Conservation (phyloP, 1,140 invertebrate genomes). For the Lerema accius region DNA sequence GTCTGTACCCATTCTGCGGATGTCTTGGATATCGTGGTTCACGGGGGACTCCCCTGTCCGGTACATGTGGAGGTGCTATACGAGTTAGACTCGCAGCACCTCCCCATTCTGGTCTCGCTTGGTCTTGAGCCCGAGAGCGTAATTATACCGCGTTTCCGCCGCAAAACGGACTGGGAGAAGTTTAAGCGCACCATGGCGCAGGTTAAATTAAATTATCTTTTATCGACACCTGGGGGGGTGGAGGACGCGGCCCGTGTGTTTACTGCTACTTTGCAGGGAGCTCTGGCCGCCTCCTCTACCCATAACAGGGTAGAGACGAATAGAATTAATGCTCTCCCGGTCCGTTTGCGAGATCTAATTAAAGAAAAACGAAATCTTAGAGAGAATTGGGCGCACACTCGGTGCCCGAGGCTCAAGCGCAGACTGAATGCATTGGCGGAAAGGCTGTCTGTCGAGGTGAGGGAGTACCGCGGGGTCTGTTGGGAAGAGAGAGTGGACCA, state of each 20-base stretch:
- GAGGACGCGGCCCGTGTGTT: not conserved
- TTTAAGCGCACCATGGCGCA: not conserved
- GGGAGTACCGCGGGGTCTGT: not conserved
- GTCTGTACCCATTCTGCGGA: not conserved
- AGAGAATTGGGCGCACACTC: not conserved
- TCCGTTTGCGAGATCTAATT: not conserved
- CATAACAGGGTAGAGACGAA: not conserved
- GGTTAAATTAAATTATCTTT: not conserved
- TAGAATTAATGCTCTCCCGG: not conserved
- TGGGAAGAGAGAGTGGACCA: not conserved
- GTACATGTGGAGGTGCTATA: conserved; percentile 17
- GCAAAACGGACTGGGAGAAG: conserved; percentile 16
- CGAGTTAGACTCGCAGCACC: conserved; percentile 22
- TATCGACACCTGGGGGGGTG: not conserved
- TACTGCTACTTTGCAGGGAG: not conserved
- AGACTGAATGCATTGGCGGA: not conserved
- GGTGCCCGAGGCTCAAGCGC: not conserved
- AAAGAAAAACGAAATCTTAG: not conserved
- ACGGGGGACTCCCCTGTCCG: conserved; percentile 1
- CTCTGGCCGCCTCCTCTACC: not conserved
- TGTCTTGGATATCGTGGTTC: conserved; percentile 28
- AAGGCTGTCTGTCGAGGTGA: not conserved
- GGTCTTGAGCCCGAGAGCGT: not conserved
- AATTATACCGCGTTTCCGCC: not conserved
- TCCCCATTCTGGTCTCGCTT: conserved; percentile 7